Base-by-base conservation (phyloP, 2,113 vertebrate genomes). In the Eidolon helvum region DNA sequence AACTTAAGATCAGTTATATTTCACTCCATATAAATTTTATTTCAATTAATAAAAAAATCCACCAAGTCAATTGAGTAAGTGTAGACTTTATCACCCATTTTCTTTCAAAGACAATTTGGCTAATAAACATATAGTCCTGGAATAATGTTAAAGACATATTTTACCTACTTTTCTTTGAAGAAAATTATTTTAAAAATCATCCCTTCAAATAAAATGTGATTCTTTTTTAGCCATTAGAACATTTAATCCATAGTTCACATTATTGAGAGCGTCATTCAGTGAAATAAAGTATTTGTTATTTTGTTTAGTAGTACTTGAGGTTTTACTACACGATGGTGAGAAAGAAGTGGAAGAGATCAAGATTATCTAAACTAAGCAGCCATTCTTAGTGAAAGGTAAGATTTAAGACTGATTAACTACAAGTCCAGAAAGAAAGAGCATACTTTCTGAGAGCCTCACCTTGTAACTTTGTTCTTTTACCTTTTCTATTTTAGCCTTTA, bases 131-230 rank as follows among this genome's bases (percentile, higher is more conserved):
- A 50, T 43, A 35, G 19, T 55, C 24, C 30, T 63, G 10, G n/a
- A 82, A 43, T 68, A 86, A 92, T 68, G n/a, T 74, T 84, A 82
- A 92, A 88, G 50, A 63, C 12, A 21, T 38, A 86, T 35, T 87
- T 69, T n/a, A 78, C 74, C 48, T 82, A 77, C 69, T 83, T 94
- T 72, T 72, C 40, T 83, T 91, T 53, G n/a, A 90, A 87, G 55
- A 65, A 87, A 84, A 85, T 38, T 69, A 50, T 69, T 91, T 91
- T 82, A 65, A 87, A 53, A n/a, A 87, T 55, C 19, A 28, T 71
- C 10, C 4, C 11, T 96, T 92, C 15, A 69, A 78, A 22, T 87
- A 18, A 26, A 93, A 94, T 85, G 74, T 55, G 19, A 74, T 87
- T 87, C 45, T 75, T 30, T 82, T 94, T 92, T 88, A 79, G 22